Evolutionary conservation across 2,797 vertebrate species (phyloP), one percentile per base, ranked within the genome.

Genomic region (Sylvia borin): DNA sequence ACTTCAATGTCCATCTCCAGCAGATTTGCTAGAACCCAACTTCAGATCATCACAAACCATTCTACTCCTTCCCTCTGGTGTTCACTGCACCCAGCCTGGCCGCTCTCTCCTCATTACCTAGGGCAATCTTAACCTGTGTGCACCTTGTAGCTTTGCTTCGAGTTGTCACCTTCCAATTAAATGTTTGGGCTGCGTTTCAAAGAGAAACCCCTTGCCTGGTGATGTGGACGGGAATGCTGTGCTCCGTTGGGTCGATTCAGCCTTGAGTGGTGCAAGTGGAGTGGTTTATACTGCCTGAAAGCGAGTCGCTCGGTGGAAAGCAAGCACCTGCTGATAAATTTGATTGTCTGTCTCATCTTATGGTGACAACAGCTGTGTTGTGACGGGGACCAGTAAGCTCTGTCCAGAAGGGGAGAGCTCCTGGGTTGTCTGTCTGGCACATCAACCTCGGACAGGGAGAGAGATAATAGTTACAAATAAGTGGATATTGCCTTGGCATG

Each of bases 1-100:
- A 84, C 12, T 19, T 77, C 72, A 29, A 20, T 17, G n/a, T 32
- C 50, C 47, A 31, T 45, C 19, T 82, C 71, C 15, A 48, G 17
- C 62, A 36, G 36, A 57, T 55, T 57, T 67, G 21, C 62, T 25
- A 43, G 78, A 60, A 43, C 8, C 7, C 25, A 72, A 11, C 31
- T 57, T 38, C 48, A 71, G 36, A 74, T 61, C 20, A 11, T 10
- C 0, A 0, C 40, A 53, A 53, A 27, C 16, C 2, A 2, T 67
- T 60, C 45, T 34, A 8, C 27, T 58, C 32, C 32, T 66, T 55
- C 53, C 24, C 19, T 15, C 29, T 14, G 1, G 0, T 2, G 1
- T 13, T 55, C 2, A 0, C 27, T 78, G 81, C 57, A 34, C 34
- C 36, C 62, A 32, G 57, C 4, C 0, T n/a, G 45, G 50, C 43